phyloP scores from a whole-genome alignment of 2,888 invertebrate species.

The Leucophora obtusa region DNA sequence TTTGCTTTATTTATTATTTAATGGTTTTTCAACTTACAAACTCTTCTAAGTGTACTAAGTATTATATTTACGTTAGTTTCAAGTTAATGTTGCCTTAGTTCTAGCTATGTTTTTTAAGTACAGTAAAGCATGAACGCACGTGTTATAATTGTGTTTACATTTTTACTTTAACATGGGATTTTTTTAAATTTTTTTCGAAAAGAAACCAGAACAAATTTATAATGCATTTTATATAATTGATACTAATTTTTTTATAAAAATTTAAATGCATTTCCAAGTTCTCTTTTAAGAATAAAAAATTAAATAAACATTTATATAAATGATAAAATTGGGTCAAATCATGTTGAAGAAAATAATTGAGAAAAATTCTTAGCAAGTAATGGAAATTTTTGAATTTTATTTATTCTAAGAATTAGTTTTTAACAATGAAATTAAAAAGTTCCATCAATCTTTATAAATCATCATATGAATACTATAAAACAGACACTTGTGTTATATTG shows the following conservation, averaged over 20 bases:
- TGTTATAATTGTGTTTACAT: conserved; percentile 18
- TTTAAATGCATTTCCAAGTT: not conserved
- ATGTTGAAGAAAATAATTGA: not conserved
- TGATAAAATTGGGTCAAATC: not conserved
- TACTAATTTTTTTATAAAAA: not conserved
- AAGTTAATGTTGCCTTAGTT: not conserved
- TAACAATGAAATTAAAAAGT: not conserved
- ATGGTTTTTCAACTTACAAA: too few relatives aligned
- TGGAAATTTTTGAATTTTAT: not conserved
- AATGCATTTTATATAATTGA: conserved; percentile 6
- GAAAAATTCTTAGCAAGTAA: not conserved
- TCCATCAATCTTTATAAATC: not conserved
- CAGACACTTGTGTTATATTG: too few relatives aligned
- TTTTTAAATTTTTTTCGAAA: conserved; percentile 2
- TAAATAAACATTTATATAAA: not conserved
- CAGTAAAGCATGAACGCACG: conserved; percentile 18
- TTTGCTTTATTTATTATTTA: too few relatives aligned
- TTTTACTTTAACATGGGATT: conserved; percentile 1
- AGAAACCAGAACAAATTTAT: not conserved
- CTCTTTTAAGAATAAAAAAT: not conserved
- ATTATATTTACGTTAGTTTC: too few relatives aligned
- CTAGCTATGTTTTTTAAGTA: conserved; percentile 1
- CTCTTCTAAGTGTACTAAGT: too few relatives aligned
- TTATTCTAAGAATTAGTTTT: not conserved
- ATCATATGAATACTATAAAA: not conserved